phyloP scores from a whole-genome alignment of 2,113 vertebrate species.

The Gymnocephalus cernua region DNA sequence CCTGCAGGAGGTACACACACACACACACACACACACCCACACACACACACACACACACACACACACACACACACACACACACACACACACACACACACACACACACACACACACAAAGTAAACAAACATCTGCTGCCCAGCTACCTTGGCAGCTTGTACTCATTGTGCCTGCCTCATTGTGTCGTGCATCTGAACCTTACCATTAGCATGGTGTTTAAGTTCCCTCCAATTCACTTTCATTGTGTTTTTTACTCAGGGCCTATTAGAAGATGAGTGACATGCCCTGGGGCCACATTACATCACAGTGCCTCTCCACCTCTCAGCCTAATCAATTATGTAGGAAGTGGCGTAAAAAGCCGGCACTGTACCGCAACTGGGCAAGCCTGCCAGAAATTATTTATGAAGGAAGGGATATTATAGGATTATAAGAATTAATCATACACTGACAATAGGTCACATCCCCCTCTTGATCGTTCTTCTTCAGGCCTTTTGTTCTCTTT shows the following conservation, averaged over 20 bases:
- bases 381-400: slow-evolving; percentile 75
- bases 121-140: slow-evolving; percentile 34
- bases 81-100: neutral
- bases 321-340: slow-evolving; percentile 77
- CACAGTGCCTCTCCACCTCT: slow-evolving; percentile 57
- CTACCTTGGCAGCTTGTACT: slow-evolving; percentile 20
- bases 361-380: slow-evolving; percentile 47
- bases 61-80: slow-evolving; percentile 10
- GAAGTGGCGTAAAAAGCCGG: slow-evolving; percentile 50
- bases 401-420: slow-evolving; percentile 74
- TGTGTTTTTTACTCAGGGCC: slow-evolving; percentile 74
- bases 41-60: slow-evolving; percentile 11
- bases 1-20: slow-evolving; percentile 77
- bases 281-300: slow-evolving; percentile 60
- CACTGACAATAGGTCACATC: slow-evolving; percentile 66
- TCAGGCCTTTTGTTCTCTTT: neutral
- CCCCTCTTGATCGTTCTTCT: slow-evolving; percentile 30
- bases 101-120: slow-evolving; percentile 4
- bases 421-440: slow-evolving; percentile 75
- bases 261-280: slow-evolving; percentile 75
- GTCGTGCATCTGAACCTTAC: slow-evolving; percentile 15
- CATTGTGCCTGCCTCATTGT: slow-evolving; percentile 48
- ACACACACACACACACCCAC: slow-evolving; percentile 26
- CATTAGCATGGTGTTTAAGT: slow-evolving; percentile 30
- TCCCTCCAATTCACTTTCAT: slow-evolving; percentile 51